Evolutionary conservation across 2,797 vertebrate genomes (phyloP).

Genomic region (Sebastes minor): DNA sequence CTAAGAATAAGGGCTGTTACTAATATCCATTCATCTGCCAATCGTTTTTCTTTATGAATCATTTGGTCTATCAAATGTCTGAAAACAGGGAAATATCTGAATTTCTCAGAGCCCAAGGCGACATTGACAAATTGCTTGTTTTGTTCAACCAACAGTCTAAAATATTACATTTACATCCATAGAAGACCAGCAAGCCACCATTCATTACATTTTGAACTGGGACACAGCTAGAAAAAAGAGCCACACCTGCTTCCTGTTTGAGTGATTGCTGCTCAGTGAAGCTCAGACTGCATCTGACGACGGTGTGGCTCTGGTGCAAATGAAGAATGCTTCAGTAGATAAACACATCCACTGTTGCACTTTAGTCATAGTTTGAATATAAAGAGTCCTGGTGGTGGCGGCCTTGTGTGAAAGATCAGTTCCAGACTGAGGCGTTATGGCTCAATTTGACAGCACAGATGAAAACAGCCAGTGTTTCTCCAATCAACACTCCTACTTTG

Average conservation of each 20-base stretch:
- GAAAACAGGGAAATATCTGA: background rate
- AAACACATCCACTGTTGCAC: background rate
- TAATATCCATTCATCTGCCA: too few relatives aligned
- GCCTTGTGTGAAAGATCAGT: background rate
- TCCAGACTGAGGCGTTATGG: slow-evolving; percentile 9
- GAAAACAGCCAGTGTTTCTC: background rate
- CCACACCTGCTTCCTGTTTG: slow-evolving; percentile 62
- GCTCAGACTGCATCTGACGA: background rate
- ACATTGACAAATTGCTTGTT: background rate
- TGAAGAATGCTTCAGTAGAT: background rate
- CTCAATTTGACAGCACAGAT: background rate
- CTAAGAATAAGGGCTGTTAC: background rate
- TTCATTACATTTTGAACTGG: background rate
- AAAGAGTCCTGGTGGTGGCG: background rate
- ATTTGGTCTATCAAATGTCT: too few relatives aligned
- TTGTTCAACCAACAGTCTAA: background rate
- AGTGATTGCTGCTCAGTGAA: slow-evolving; percentile 52
- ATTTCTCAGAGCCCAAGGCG: background rate
- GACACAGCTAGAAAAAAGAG: background rate
- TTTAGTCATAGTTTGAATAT: background rate
- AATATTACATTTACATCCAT: background rate
- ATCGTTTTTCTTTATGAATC: too few relatives aligned
- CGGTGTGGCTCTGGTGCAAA: background rate
- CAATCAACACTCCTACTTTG: background rate
- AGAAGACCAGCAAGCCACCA: background rate